Evolutionary conservation across 2,888 invertebrate genomes (phyloP).

Genomic region (Fissipunctia ypsillon): DNA sequence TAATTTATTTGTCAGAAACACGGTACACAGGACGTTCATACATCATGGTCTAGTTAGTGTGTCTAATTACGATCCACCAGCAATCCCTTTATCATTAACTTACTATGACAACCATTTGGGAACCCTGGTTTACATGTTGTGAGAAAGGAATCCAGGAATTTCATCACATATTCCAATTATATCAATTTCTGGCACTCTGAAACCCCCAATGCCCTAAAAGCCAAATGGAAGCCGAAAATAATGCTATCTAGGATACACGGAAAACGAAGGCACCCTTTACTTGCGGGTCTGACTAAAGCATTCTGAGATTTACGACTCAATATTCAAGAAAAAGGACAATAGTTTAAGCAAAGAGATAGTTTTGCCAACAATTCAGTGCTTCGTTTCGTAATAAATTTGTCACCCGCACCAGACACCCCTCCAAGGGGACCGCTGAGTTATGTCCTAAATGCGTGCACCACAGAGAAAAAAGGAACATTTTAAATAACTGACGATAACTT

Average conservation of each 20-base stretch:
- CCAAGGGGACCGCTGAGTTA: conserved; percentile 64
- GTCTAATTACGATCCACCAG: not conserved
- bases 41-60: not conserved
- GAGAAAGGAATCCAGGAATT: not conserved
- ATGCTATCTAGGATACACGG: not conserved
- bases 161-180: not conserved
- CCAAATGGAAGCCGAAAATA: not conserved
- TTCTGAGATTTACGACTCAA: conserved; percentile 48
- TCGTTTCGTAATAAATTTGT: conserved; percentile 68
- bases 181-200: not conserved
- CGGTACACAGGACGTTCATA: not conserved
- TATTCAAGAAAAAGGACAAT: conserved; percentile 50
- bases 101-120: not conserved
- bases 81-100: not conserved
- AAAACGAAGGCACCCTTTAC: conserved; percentile 12
- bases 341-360: conserved; percentile 54
- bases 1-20: not conserved
- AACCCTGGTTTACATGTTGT: not conserved
- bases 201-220: not conserved
- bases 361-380: conserved; percentile 52
- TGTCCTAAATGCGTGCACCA: conserved; percentile 63
- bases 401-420: conserved; percentile 61
- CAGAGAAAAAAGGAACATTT: conserved; percentile 59
- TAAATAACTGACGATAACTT: conserved; percentile 45
- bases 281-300: conserved; percentile 17